Evolutionary conservation across 2,113 vertebrate species (phyloP), one percentile per base, ranked within the genome.

Genomic region (Paraplagusia blochii): DNA sequence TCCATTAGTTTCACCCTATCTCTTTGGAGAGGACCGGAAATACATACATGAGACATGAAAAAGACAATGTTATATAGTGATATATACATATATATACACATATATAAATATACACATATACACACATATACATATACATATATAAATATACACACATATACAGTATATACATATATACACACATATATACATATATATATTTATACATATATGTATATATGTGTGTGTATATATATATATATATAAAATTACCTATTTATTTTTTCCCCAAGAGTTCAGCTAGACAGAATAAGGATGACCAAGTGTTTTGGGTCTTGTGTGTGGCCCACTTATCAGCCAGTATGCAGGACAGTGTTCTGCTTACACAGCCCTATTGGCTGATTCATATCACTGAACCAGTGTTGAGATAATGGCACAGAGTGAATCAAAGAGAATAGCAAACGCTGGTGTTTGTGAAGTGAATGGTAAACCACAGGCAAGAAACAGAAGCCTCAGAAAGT

Each of bases 251-350:
- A n/a, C n/a, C n/a, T n/a, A n/a, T n/a, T n/a, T n/a, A n/a, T n/a
- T n/a, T n/a, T n/a, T n/a, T n/a, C n/a, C 22, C 2, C 22, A 29
- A 29, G 22, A 29, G 22, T 29, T 29, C 22, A 35, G 51, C 44
- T 48, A 60, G 47, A 34, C 22, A 19, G 61, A 44, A 38, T 49
- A 35, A 11, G 36, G 58, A 49, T 8, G 56, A 75, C 72, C 15
- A 43, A 76, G 72, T 76, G 59, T 80, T 80, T 83, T 78, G 72
- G 64, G 67, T 80, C 63, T 69, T 78, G 66, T 74, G 71, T 77
- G 84, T 76, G 75, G 79, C 66, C 76, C 72, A 87, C 81, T 84
- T 85, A 85, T 84, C 82, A 77, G 69, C 33, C 39, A 60, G 66
- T 66, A 69, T 74, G 77, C 77, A 75, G 66, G 69, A 69, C 67